Evolutionary conservation across 1,140 invertebrate genomes (phyloP), one percentile per base, ranked within the genome.

Genomic region (Caerostris extrusa): DNA sequence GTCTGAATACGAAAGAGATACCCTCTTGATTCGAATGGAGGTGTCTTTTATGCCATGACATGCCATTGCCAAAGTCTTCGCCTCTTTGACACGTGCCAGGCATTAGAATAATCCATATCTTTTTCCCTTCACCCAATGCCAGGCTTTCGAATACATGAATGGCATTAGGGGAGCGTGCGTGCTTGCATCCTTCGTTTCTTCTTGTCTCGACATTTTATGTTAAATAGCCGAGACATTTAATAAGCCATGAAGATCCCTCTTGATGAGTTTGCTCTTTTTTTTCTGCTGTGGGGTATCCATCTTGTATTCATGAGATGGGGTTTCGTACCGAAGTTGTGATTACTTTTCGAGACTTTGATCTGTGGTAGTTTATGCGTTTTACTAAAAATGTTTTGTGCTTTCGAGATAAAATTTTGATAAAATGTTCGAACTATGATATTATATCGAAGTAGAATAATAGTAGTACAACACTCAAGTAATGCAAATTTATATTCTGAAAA

Each of bases 171-270:
- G 61, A 67, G 12, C 34, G 34, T n/a, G n/a, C n/a, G n/a, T 34
- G 34, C 34, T 0, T 8, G 71, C 71, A 77, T 77, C 12, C 71
- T 50, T 50, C 71, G 53, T 77, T 12, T 50, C 34, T 34, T 34
- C 71, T 77, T 53, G 53, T 77, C 71, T 19, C 71, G 8, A 50
- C 71, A 77, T 12, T 77, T 53, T 77, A 77, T 77, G 71, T 77
- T 77, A 77, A 77, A 77, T 77, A 77, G 50, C 71, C 71, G 14
- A 12, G 71, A 8, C 71, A 77, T 77, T 77, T 50, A 77, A 77
- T 77, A 77, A 77, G 50, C 71, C 71, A 34, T 53, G 71, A 77
- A 77, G 19, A 77, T 77, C 10, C 34, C 10, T 12, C 71, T 77
- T 53, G 34, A 77, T 77, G 53, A 53, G 69, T 34, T 77, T 77